Evolutionary conservation across 2,888 invertebrate genomes (phyloP), one percentile per base, ranked within the genome.

Genomic region (Hirtodrosophila duncani): DNA sequence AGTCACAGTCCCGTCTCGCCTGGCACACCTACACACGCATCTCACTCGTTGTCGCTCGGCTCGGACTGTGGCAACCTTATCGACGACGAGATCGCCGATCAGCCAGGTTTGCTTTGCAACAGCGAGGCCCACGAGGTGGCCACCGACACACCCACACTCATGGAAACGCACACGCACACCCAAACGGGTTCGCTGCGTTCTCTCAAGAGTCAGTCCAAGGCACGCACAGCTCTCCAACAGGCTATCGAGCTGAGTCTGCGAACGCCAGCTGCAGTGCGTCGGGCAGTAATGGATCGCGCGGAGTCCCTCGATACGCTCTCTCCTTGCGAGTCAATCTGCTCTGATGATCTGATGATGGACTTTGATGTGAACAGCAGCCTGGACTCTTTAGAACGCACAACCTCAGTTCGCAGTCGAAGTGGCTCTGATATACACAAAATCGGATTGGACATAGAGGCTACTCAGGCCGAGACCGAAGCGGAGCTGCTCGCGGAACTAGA

Each of bases 41-140:
- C 94, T 0, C 92, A 92, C 46, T 94, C 94, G 0, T 86, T 94
- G 0, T 94, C 94, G 0, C 87, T 94, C n/a, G 80, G 80, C 3
- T 94, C 94, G 0, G 94, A 94, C 64, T 85, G 81, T 18, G 93
- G 93, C 10, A 89, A 92, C 60, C 90, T 96, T 56, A 91, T 92
- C 57, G 96, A 96, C 78, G 96, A 96, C 74, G 96, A 96, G 86
- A 96, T 96, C 55, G 94, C 94, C 27, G 96, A 96, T 87, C 96
- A 96, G 82, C 96, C 96, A 7, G 95, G 92, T 1, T 84, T 96
- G 60, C 89, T 94, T 8, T 94, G 94, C 79, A 91, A 92, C 82
- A 92, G 92, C 85, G 89, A 90, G 41, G 72, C 82, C 2, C 82
- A 71, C 21, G 86, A 87, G 21, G 49, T 69, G 27, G 66, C 63